phyloP scores from a whole-genome alignment of 1,140 invertebrate genomes.

The Listronotus oregonensis region DNA sequence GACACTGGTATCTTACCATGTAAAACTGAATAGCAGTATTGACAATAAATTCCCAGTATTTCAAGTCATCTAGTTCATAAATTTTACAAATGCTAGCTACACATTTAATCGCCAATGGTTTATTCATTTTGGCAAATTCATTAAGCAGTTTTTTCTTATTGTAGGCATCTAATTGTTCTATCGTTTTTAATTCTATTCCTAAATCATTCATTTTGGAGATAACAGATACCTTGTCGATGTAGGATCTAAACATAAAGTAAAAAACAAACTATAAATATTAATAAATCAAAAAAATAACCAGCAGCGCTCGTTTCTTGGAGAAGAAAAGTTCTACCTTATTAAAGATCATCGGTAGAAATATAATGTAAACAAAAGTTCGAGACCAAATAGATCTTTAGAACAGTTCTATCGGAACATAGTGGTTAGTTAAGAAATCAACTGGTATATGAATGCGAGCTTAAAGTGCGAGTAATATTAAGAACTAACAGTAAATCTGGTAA shows the following conservation, averaged over 20 bases:
- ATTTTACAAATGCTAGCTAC: constrained; percentile 46
- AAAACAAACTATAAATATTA: background rate
- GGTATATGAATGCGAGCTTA: too few species aligned
- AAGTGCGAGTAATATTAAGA: too few species aligned
- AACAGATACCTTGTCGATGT: constrained; percentile 43
- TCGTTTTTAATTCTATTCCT: constrained; percentile 34
- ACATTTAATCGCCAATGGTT: constrained; percentile 36
- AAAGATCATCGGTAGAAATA: background rate
- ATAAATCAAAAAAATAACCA: too few species aligned
- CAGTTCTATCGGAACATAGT: too few species aligned
- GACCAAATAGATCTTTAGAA: too few species aligned
- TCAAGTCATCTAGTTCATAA: constrained; percentile 40
- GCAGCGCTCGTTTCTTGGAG: too few species aligned
- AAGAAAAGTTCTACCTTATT: too few species aligned
- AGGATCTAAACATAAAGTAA: constrained; percentile 39
- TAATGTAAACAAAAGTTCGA: too few species aligned
- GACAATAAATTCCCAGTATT: constrained; percentile 47
- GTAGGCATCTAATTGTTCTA: constrained; percentile 38
- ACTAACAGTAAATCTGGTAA: too few species aligned
- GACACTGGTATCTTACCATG: constrained; percentile 34
- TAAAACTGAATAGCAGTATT: constrained; percentile 32
- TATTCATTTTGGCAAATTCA: constrained; percentile 34
- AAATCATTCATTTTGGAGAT: constrained; percentile 42
- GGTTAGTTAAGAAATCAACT: too few species aligned
- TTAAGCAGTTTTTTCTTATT: constrained; percentile 44